phyloP scores from a whole-genome alignment of 2,113 vertebrate species.

The Tympanuchus pallidicinctus region DNA sequence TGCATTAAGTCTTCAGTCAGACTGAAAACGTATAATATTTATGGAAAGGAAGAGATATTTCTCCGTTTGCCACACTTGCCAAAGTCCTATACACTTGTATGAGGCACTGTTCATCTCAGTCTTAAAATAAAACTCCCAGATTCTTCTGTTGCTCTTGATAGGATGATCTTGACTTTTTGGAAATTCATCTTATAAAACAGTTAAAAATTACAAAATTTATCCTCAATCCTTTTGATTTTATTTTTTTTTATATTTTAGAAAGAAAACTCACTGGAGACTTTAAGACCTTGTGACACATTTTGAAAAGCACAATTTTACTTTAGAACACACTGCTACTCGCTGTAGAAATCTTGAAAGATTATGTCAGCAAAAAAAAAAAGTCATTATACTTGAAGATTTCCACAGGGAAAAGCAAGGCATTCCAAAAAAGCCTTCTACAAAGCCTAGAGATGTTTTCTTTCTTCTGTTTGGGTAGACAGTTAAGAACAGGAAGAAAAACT shows the following conservation, averaged over 20 bases:
- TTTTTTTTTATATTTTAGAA: background rate
- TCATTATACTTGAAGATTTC: conserved; percentile 44
- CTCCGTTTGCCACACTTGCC: background rate
- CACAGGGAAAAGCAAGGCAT: conserved; percentile 18
- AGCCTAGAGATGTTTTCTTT: background rate
- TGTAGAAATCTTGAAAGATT: conserved; percentile 21
- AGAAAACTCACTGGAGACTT: conserved; percentile 2
- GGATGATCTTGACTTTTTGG: background rate
- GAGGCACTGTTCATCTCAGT: background rate
- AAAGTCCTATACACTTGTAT: background rate
- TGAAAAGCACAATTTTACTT: conserved; percentile 25
- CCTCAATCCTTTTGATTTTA: background rate
- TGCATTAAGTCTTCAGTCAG: background rate
- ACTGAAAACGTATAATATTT: background rate
- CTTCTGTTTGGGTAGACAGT: conserved; percentile 3
- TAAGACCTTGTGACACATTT: background rate
- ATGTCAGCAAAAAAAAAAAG: conserved; percentile 18
- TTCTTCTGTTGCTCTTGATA: background rate
- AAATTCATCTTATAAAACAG: background rate
- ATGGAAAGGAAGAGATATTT: background rate
- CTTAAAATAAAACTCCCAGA: background rate
- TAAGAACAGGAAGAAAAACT: background rate
- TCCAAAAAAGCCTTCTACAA: background rate
- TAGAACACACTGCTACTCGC: conserved; percentile 17
- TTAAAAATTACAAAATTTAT: conserved; percentile 1